phyloP scores from a whole-genome alignment of 1,140 invertebrate species.

The Drosophila ohnishii region DNA sequence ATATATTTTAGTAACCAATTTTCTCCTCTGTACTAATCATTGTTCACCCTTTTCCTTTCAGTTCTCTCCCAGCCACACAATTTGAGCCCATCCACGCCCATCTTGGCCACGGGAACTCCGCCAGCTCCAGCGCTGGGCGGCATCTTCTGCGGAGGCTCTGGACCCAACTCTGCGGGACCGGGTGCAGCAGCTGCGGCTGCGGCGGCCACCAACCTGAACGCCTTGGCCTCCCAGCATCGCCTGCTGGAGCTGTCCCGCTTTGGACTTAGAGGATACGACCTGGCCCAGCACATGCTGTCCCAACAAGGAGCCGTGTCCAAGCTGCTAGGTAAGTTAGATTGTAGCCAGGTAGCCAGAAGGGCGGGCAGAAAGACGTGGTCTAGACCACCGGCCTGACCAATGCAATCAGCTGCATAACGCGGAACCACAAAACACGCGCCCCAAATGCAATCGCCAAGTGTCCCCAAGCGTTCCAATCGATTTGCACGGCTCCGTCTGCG shows the following conservation, averaged over 20 bases:
- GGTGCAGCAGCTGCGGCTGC: conserved; percentile 71
- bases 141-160: conserved; percentile 69
- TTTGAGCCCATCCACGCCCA: conserved; percentile 65
- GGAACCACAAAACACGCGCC: conserved; percentile 73
- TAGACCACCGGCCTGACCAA: conserved; percentile 59
- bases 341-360: no score
- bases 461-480: conserved; percentile 73
- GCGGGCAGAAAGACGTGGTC: conserved; percentile 2
- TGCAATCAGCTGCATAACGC: conserved; percentile 65
- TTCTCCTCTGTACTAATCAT: conserved; percentile 8
- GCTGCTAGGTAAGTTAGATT: conserved; percentile 88
- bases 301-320: conserved; percentile 96
- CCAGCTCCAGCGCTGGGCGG: conserved; percentile 82
- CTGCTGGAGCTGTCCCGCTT: conserved; percentile 92
- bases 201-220: conserved; percentile 86
- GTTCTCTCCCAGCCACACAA: conserved; percentile 60
- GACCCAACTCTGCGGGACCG: conserved; percentile 72
- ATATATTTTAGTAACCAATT: background rate
- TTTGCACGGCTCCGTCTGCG: conserved; percentile 53
- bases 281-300: conserved; percentile 93
- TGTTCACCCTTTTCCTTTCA: conserved; percentile 31
- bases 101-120: conserved; percentile 83
- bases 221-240: conserved; percentile 88
- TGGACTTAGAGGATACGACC: conserved; percentile 93
- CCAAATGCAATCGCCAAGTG: conserved; percentile 73